Evolutionary conservation across 2,797 vertebrate species (phyloP).

Genomic region (Petrocephalus schoutedeni): DNA sequence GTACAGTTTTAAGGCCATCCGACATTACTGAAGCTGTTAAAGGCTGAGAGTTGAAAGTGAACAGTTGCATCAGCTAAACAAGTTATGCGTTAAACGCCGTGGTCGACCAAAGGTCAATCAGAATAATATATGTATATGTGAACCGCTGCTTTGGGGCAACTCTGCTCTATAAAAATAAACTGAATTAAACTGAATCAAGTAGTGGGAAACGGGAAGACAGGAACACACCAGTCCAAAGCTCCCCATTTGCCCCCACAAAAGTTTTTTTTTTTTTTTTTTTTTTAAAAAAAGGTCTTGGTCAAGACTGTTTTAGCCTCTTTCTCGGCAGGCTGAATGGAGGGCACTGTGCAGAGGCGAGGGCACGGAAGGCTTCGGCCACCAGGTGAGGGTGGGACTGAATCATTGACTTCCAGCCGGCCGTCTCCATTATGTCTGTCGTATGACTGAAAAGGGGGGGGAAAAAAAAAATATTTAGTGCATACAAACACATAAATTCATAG

Average conservation of each 20-base stretch:
- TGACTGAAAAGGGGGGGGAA: constrained; percentile 66
- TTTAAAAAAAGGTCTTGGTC: constrained; percentile 58
- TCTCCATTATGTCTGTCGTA: constrained; percentile 97
- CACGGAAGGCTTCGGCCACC: constrained; percentile 97
- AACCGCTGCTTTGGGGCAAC: not conserved
- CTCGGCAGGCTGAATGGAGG: constrained; percentile 90
- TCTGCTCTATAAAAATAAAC: not conserved
- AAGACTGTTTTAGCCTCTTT: constrained; percentile 96
- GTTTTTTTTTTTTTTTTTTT: constrained; percentile 43
- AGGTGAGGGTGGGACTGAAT: constrained; percentile 98
- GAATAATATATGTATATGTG: not conserved
- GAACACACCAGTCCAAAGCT: constrained; percentile 65
- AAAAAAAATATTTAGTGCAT: not conserved
- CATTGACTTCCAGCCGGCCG: constrained; percentile 99
- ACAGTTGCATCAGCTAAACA: constrained; percentile 54
- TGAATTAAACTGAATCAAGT: not conserved
- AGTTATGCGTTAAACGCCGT: not conserved
- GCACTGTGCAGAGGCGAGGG: constrained; percentile 90
- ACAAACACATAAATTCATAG: not conserved
- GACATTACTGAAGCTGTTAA: constrained; percentile 80
- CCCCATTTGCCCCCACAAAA: constrained; percentile 51
- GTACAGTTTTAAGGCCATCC: constrained; percentile 95
- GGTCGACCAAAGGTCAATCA: constrained; percentile 35
- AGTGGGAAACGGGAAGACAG: constrained; percentile 55
- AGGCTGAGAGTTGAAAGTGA: constrained; percentile 73